Evolutionary conservation across 2,113 vertebrate species (phyloP).

Genomic region (Leptocoma aspasia): DNA sequence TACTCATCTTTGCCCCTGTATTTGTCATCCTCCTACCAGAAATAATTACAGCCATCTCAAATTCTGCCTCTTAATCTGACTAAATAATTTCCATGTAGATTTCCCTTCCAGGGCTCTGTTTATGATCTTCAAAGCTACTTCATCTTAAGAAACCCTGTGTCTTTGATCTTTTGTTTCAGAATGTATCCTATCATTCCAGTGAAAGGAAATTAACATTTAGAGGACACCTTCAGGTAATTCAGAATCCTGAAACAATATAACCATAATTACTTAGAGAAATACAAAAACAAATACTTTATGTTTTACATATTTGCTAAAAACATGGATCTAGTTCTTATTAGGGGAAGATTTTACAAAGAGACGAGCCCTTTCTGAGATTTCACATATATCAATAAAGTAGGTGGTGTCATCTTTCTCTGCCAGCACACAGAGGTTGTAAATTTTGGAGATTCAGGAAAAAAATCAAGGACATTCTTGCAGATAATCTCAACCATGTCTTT

Average conservation of each 20-base stretch:
- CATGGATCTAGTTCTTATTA: not conserved
- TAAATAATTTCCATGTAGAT: constrained; percentile 4
- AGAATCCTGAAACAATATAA: not conserved
- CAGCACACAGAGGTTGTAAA: not conserved
- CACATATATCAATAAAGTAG: not conserved
- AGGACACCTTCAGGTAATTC: not conserved
- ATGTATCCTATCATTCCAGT: not conserved
- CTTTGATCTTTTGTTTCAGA: constrained; percentile 24
- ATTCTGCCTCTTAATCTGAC: constrained; percentile 2
- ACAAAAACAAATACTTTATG: not conserved
- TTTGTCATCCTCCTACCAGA: not conserved
- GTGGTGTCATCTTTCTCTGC: not conserved
- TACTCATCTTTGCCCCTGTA: not conserved
- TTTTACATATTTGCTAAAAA: too few species aligned
- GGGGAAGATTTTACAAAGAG: not conserved
- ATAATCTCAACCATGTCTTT: not conserved
- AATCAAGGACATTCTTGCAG: not conserved
- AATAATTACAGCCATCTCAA: not conserved
- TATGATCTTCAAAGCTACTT: constrained; percentile 11
- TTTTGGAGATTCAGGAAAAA: not conserved
- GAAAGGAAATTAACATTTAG: not conserved
- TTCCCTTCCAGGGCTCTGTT: not conserved
- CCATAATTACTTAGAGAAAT: not conserved
- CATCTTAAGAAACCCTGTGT: not conserved
- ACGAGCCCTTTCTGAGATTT: not conserved